Base-by-base conservation (phyloP, 2,888 invertebrate genomes). In the Drosophila fulvimacula region DNA sequence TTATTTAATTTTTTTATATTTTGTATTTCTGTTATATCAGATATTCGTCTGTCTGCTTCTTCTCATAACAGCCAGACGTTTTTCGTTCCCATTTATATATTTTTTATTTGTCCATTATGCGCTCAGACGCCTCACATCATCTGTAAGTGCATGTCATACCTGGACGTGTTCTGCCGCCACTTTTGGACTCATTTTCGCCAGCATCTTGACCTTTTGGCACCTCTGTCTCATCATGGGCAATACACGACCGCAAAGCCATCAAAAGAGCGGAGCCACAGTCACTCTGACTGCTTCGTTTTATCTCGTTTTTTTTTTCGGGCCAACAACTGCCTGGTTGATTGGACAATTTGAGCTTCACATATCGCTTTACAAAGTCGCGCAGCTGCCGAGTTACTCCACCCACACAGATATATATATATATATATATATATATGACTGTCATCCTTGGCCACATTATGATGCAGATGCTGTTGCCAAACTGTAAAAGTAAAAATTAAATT, bases 171-270 rank as follows among this genome's bases (percentile, higher is more conserved):
- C 57, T 42, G 51, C 46, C 27, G 41, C 52, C 27, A 32, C 46
- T 58, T 67, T 46, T 64, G 74, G 58, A 66, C 82, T 65, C 65
- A 69, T 74, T 76, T 74, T 61, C 59, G 71, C 69, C 63, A 81
- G 66, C 69, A 81, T 61, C 56, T 78, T 82, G 75, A 83, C 81
- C 69, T 79, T 62, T 68, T 68, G 69, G 41, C 77, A 69, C 69
- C 72, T 73, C 34, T 6, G 44, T n/a, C 58, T 17, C 63, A 73
- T 74, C 74, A 51, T 53, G 39, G 55, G 49, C 49, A 52, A n/a
- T 39, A 30, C 39, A 32, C 48, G 53, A 82, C 80, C 80, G 62
- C 89, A 87, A 76, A 71, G 65, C 76, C 81, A 87, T 87, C 70
- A 77, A 63, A 64, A 27, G 2, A 69, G 75, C 39, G 55, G 67